Conservation (phyloP, 2,888 invertebrate genomes). For the Neocrepidodera transversa region DNA sequence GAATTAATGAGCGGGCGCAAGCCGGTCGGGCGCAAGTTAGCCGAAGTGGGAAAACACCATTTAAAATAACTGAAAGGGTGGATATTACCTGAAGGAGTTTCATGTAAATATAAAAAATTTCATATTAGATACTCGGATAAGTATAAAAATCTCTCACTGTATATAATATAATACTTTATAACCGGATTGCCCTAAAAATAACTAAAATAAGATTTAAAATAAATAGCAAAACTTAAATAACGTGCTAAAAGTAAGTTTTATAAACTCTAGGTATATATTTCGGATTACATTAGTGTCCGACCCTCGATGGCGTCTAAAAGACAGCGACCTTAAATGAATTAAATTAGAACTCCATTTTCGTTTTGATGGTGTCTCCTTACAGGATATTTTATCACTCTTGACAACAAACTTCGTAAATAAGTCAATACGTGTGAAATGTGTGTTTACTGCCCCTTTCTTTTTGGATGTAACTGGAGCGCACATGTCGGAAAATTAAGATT, state of each 20-base stretch:
- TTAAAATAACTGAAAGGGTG: no score
- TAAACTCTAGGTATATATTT: slow-evolving; percentile 3
- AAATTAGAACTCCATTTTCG: slow-evolving; percentile 19
- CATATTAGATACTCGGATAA: no score
- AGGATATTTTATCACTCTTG: slow-evolving; percentile 24
- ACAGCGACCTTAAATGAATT: slow-evolving; percentile 14
- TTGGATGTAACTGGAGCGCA: slow-evolving; percentile 8
- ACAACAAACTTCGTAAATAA: slow-evolving; percentile 30
- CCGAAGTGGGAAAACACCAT: no score
- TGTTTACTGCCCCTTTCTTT: slow-evolving; percentile 25
- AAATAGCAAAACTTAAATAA: no score
- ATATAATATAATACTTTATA: no score
- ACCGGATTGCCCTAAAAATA: neutral
- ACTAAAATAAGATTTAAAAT: no score
- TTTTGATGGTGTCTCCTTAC: slow-evolving; percentile 20
- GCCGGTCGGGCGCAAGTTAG: no score
- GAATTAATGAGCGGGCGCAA: no score
- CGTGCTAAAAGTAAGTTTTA: neutral
- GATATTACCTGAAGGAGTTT: no score
- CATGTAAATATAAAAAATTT: no score
- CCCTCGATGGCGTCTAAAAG: slow-evolving; percentile 10
- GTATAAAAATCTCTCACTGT: no score
- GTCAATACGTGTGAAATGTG: slow-evolving; percentile 24
- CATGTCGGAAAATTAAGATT: slow-evolving; percentile 21
- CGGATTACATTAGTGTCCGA: slow-evolving; percentile 12